Percentiles rank a stretch among this genome's conserved stretches.
phyloP scores from a whole-genome alignment of 2,797 vertebrate genomes.

The Onychomys leucogaster region DNA sequence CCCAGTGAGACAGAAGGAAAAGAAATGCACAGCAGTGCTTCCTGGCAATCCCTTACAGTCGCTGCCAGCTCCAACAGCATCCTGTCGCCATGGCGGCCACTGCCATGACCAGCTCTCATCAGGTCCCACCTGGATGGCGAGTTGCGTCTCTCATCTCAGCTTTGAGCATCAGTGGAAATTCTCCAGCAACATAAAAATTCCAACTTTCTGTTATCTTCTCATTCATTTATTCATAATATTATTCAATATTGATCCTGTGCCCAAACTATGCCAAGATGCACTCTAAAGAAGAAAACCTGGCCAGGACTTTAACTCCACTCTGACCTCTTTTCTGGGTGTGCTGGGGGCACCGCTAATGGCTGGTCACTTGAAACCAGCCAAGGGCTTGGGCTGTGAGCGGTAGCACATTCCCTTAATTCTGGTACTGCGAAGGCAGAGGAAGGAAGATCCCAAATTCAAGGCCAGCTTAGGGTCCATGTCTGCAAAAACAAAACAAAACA shows the following conservation, averaged over 20 bases:
- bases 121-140: neutral
- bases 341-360: neutral
- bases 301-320: neutral
- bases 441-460: neutral
- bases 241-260: neutral
- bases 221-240: neutral
- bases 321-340: neutral
- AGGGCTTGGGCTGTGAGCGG: neutral
- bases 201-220: neutral
- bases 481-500: neutral
- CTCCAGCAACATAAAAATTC: constrained; percentile 9
- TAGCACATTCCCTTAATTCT: neutral
- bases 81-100: neutral
- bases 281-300: neutral
- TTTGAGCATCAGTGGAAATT: constrained; percentile 32
- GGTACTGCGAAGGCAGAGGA: neutral
- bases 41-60: neutral
- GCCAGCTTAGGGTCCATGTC: neutral
- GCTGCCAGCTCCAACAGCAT: neutral
- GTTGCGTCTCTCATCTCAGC: neutral
- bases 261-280: neutral
- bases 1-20: neutral
- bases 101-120: neutral
- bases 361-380: neutral
- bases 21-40: neutral